Percentiles rank a stretch among this genome's conserved stretches.
phyloP scores from a whole-genome alignment of 2,797 vertebrate genomes.

The Florisuga fusca region DNA sequence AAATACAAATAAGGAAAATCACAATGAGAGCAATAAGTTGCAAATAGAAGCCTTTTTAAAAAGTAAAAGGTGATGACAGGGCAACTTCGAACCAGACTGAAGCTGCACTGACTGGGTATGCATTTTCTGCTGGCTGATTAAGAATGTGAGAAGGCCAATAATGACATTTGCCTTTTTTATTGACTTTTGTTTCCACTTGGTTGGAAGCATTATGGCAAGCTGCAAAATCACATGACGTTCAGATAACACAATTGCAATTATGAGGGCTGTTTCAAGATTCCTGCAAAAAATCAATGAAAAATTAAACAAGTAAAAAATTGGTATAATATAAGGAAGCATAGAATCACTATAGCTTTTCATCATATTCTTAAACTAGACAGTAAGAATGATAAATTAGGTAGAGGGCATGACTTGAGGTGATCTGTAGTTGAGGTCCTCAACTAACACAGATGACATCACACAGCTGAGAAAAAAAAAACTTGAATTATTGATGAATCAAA shows the following conservation, averaged over 20 bases:
- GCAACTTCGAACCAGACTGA: background rate
- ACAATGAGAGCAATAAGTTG: background rate
- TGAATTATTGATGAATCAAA: conserved; percentile 64
- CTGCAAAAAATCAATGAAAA: background rate
- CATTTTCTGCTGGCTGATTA: background rate
- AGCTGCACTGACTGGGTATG: background rate
- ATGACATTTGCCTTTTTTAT: background rate
- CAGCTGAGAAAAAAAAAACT: background rate
- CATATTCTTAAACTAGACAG: conserved; percentile 1
- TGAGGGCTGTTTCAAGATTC: background rate
- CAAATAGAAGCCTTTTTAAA: background rate
- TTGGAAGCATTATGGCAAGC: background rate
- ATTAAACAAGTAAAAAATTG: background rate
- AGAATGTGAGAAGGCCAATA: background rate
- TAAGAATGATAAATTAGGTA: conserved; percentile 41
- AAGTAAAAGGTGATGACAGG: background rate
- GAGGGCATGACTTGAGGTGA: conserved; percentile 30
- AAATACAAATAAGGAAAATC: background rate
- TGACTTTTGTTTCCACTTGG: background rate
- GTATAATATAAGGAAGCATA: background rate
- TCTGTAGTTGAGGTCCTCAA: conserved; percentile 35
- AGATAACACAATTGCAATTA: background rate
- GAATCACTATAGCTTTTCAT: conserved; percentile 13
- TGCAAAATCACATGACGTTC: background rate
- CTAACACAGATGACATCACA: conserved; percentile 59